phyloP scores from a whole-genome alignment of 2,113 vertebrate genomes.

The Ceyx margarethae region DNA sequence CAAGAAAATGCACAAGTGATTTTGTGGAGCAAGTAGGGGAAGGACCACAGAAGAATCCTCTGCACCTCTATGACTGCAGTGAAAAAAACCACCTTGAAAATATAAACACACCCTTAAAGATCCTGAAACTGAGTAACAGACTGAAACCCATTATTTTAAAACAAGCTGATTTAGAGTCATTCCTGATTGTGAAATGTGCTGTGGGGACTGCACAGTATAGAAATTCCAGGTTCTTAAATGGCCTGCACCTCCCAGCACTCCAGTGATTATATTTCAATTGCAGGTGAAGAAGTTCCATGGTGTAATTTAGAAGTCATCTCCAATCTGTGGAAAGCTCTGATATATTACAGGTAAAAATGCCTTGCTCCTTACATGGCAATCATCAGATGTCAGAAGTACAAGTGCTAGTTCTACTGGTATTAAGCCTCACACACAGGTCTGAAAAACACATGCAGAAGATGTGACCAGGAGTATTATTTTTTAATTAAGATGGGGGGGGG shows the following conservation, averaged over 20 bases:
- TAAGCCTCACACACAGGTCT: not conserved
- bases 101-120: not conserved
- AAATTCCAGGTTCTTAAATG: not conserved
- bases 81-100: not conserved
- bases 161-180: not conserved
- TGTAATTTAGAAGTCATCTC: conserved; percentile 56
- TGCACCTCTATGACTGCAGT: not conserved
- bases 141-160: not conserved
- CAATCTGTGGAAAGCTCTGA: conserved; percentile 17
- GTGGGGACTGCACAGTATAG: not conserved
- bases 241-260: not conserved
- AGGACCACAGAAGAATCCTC: not conserved
- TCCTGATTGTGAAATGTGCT: not conserved
- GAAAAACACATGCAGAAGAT: not conserved
- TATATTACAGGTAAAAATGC: not conserved
- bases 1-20: not conserved
- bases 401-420: not conserved
- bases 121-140: not conserved
- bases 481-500: conserved; percentile 7
- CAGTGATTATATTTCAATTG: not conserved
- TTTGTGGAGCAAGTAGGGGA: fast-evolving
- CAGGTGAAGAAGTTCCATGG: conserved; percentile 9
- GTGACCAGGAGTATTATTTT: conserved; percentile 41
- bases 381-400: conserved; percentile 25
- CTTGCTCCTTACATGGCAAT: not conserved